Percentiles rank a stretch among this genome's conserved stretches.
Conservation (phyloP, 2,888 invertebrate species). For the Troilus luridus region DNA sequence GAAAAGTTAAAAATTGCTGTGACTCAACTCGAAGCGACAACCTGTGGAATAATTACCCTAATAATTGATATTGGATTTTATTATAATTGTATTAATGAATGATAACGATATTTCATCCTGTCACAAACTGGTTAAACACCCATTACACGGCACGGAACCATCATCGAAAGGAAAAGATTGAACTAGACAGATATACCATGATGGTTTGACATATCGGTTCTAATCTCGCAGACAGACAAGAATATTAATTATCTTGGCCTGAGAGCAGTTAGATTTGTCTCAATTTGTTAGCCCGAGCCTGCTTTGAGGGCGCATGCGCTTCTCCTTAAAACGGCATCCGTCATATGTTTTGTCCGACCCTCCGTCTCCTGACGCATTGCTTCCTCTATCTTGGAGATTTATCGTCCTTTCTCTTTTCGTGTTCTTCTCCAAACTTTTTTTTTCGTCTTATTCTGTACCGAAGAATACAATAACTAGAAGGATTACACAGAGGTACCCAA, state of each 20-base stretch:
- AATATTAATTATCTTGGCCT: constrained; percentile 57
- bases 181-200: constrained; percentile 45
- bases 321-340: constrained; percentile 53
- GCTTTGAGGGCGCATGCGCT: constrained; percentile 38
- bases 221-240: constrained; percentile 21
- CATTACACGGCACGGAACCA: not conserved
- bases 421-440: not conserved
- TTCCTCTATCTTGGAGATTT: not conserved
- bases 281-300: constrained; percentile 60
- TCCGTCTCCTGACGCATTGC: constrained; percentile 44
- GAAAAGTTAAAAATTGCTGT: too few relatives aligned
- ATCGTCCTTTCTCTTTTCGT: not conserved
- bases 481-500: too few relatives aligned
- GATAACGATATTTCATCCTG: not conserved
- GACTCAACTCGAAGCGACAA: too few relatives aligned
- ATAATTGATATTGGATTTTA: too few relatives aligned
- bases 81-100: not conserved
- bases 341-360: constrained; percentile 39
- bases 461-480: too few relatives aligned
- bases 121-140: not conserved
- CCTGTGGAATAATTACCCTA: too few relatives aligned
- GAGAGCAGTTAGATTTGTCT: constrained; percentile 58
- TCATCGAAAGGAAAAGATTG: constrained; percentile 1
- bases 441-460: not conserved
- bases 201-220: constrained; percentile 60